Evolutionary conservation across 2,888 invertebrate genomes (phyloP).

Genomic region (Ethmia dodecea): DNA sequence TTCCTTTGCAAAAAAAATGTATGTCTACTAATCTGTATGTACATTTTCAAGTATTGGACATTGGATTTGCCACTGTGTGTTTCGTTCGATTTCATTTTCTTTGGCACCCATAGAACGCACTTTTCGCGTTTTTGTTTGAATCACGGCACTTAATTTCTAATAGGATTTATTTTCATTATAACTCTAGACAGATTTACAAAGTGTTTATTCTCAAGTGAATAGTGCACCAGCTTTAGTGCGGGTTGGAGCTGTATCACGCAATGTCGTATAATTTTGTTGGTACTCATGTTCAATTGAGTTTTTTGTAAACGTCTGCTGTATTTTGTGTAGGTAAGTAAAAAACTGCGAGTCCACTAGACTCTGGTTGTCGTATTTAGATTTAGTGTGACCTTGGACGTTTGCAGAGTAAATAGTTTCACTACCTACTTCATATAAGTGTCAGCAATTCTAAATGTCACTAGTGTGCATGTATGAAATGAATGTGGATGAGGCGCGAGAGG

Average conservation of each 20-base stretch:
- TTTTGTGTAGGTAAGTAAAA: conserved; percentile 6
- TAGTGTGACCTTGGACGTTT: conserved; percentile 6
- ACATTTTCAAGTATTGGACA: too few species aligned
- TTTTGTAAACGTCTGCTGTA: conserved; percentile 31
- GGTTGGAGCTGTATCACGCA: conserved; percentile 19
- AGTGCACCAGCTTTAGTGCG: not conserved
- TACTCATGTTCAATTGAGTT: conserved; percentile 26
- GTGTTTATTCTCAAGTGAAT: not conserved
- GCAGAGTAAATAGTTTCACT: too few species aligned
- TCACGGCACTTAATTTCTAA: not conserved
- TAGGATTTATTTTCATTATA: not conserved
- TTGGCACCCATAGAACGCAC: not conserved
- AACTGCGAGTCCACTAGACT: not conserved
- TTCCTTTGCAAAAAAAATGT: too few species aligned
- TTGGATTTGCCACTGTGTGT: too few species aligned
- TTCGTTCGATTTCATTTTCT: too few species aligned
- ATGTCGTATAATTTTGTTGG: conserved; percentile 33
- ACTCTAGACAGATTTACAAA: not conserved
- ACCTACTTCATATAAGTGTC: too few species aligned
- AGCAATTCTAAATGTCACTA: too few species aligned
- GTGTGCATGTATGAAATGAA: too few species aligned
- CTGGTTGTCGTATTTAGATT: not conserved
- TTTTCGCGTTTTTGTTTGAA: not conserved
- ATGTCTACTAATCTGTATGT: too few species aligned
- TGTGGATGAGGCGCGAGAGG: too few species aligned